Base-by-base conservation (phyloP, 2,888 invertebrate species). In the Seladonia tumulorum region DNA sequence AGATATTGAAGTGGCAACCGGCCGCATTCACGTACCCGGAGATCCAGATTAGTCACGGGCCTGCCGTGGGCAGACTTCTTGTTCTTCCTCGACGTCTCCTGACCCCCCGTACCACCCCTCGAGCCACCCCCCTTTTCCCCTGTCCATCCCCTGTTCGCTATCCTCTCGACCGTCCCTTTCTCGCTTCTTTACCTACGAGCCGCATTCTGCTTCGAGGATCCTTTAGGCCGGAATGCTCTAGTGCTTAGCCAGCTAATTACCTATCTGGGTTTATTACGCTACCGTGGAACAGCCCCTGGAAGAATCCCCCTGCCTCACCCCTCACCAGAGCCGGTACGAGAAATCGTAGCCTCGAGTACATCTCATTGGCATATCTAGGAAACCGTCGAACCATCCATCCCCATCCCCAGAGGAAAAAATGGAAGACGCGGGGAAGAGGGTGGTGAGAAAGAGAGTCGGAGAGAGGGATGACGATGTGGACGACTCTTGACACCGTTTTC, bases 191-290 rank as follows among this genome's bases (percentile, higher is more conserved):
- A 73, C 16, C 75, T 60, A 81, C 79, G 81, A 71, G 83, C 60
- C n/a, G 80, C 71, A 79, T 88, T 83, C 87, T 81, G 76, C 80
- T 78, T 85, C 66, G 75, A 87, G 86, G 68, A 76, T 82, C 82
- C 83, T 80, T 75, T 60, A 71, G 74, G 35, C 63, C 25, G 73
- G 76, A 86, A 81, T 78, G 79, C 79, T 76, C 84, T 63, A 81
- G 79, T 90, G 91, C 89, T 90, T 87, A 90, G 88, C 87, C 86
- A 90, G 88, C 91, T 90, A 90, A 90, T 90, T 90, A 89, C 79
- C 83, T 81, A 87, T 82, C 85, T 75, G 60, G 81, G 49, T 86
- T 86, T 85, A 83, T 83, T 81, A 76, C 83, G 57, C 57, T 57
- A 53, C 53, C 75, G 68, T 45, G 35, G 29, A 25, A 42, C 14